Evolutionary conservation across 2,113 vertebrate genomes (phyloP).

Genomic region (Hippocampus abdominalis): DNA sequence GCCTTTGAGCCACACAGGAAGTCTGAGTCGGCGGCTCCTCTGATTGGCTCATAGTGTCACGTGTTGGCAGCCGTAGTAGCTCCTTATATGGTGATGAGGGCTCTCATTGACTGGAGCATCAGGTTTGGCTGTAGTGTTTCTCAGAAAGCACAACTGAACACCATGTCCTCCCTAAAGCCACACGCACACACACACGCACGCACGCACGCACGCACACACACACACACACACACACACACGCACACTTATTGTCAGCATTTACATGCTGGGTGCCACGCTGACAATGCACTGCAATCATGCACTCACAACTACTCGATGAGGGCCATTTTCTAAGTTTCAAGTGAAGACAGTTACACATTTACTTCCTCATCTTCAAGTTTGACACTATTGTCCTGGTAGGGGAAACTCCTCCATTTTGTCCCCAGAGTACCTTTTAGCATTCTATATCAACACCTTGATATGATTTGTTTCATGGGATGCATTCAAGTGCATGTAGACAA

Average conservation of each 20-base stretch:
- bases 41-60: conserved; percentile 46
- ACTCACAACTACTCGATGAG: neutral
- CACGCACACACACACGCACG: conserved; percentile 9
- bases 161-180: conserved; percentile 31
- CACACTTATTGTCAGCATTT: conserved; percentile 14
- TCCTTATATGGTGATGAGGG: conserved; percentile 56
- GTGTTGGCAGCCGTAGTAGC: conserved; percentile 45
- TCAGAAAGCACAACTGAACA: conserved; percentile 56
- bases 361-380: neutral
- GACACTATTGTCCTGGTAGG: neutral
- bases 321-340: neutral
- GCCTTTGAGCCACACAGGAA: conserved; percentile 14
- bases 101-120: conserved; percentile 43
- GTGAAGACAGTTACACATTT: neutral
- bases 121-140: conserved; percentile 50
- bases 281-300: neutral
- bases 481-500: too few species aligned
- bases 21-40: neutral
- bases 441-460: too few species aligned
- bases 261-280: neutral
- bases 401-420: neutral
- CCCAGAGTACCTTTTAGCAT: too few species aligned
- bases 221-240: neutral
- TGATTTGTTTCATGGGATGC: too few species aligned
- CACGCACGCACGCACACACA: conserved; percentile 11